A percentile compares a stretch with the other conserved stretches of the same genome.
These are phyloP conservation scores for Pagetopsis macropterus DNA, from an alignment of 2,797 vertebrate genomes.

Conservation along the genomic window DNA sequence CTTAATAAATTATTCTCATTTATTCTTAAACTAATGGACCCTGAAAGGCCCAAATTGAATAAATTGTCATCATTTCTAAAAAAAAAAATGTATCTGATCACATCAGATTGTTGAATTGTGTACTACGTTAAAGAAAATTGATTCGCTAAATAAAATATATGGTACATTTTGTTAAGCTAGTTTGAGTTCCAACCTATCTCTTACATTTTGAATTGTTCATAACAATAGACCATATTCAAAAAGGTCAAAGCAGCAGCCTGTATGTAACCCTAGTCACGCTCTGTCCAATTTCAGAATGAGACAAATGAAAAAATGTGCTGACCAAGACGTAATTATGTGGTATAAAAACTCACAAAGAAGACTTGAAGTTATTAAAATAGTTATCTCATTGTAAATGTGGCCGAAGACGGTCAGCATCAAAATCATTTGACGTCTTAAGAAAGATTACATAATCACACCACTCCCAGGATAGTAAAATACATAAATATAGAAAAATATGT, in stretches of 20 bases:
- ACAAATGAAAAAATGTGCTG: slow-evolving; percentile 41
- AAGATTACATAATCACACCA: slow-evolving; percentile 79
- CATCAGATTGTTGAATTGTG: slow-evolving; percentile 8
- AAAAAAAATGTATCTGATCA: slow-evolving; percentile 2
- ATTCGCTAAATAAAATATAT: background rate
- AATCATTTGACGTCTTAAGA: slow-evolving; percentile 63
- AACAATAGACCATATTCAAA: background rate
- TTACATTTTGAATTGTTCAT: slow-evolving; percentile 2
- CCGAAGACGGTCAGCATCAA: slow-evolving; percentile 53
- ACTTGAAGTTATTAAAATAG: slow-evolving; percentile 53
- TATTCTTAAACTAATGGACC: slow-evolving; percentile 5
- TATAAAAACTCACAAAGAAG: slow-evolving; percentile 56
- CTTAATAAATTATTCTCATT: background rate
- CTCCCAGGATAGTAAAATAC: slow-evolving; percentile 77
- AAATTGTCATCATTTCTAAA: no score
- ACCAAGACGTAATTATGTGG: slow-evolving; percentile 53
- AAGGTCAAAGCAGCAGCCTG: slow-evolving; percentile 27
- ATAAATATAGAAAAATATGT: slow-evolving; percentile 82
- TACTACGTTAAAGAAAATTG: background rate
- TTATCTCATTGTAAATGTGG: slow-evolving; percentile 64
- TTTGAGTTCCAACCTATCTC: slow-evolving; percentile 8
- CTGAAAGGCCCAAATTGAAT: background rate
- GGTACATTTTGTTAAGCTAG: slow-evolving; percentile 10
- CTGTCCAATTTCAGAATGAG: slow-evolving; percentile 30
- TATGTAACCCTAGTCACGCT: slow-evolving; percentile 38